These are phyloP conservation scores for Itoplectis maculator DNA, from an alignment of 2,888 invertebrate species.

Conservation along the genomic window DNA sequence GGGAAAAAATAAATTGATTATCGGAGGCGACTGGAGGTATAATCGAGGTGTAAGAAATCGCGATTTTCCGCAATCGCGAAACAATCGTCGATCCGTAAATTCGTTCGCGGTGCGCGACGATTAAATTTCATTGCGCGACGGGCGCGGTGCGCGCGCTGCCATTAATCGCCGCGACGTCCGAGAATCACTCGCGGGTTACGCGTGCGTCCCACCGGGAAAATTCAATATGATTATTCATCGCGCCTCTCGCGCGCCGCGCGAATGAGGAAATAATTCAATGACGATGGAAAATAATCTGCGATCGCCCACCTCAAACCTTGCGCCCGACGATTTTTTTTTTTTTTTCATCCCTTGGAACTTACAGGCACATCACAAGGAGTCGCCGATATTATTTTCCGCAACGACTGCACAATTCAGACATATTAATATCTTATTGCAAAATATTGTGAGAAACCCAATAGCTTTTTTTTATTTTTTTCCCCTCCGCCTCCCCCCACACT, in stretches of 20 bases:
- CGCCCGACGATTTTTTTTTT: too few species aligned
- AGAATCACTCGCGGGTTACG: slow-evolving; percentile 73
- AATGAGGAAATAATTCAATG: slow-evolving; percentile 71
- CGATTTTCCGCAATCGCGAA: slow-evolving; percentile 12
- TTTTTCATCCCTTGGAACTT: too few species aligned
- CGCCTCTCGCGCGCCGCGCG: slow-evolving; percentile 56
- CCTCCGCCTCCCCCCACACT: too few species aligned
- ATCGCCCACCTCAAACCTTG: too few species aligned
- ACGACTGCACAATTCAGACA: not conserved
- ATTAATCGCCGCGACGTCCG: slow-evolving; percentile 76
- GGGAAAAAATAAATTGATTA: too few species aligned
- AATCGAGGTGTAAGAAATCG: slow-evolving; percentile 23
- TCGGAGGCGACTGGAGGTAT: too few species aligned
- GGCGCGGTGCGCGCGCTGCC: slow-evolving; percentile 35
- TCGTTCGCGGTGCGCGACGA: slow-evolving; percentile 32
- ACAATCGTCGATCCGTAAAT: not conserved
- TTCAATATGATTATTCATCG: slow-evolving; percentile 79
- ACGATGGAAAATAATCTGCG: slow-evolving; percentile 77
- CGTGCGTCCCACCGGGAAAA: slow-evolving; percentile 67
- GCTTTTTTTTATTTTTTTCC: slow-evolving; percentile 43
- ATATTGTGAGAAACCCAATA: slow-evolving; percentile 37
- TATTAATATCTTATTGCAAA: slow-evolving; percentile 14
- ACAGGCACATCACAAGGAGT: not conserved
- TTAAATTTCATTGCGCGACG: slow-evolving; percentile 61
- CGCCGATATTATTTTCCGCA: not conserved